phyloP scores from a whole-genome alignment of 2,888 invertebrate genomes.

The Linnaemya tessellans region DNA sequence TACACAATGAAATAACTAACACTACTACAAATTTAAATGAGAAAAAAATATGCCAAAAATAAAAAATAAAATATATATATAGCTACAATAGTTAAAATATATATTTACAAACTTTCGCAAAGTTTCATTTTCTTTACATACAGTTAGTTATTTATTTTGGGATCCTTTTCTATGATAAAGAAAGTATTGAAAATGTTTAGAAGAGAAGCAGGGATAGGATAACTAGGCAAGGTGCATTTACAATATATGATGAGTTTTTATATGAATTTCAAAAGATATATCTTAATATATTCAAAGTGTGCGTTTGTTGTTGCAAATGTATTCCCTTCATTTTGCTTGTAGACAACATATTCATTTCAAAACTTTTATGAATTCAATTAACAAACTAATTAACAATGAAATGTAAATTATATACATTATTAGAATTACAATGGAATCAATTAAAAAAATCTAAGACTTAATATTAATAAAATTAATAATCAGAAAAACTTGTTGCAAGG shows the following conservation, averaged over 20 bases:
- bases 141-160: not conserved
- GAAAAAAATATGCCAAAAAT: slow-evolving; percentile 50
- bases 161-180: slow-evolving; percentile 12
- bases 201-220: not conserved
- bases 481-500: slow-evolving; percentile 60
- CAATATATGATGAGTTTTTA: slow-evolving; percentile 56
- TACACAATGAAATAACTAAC: slow-evolving; percentile 67
- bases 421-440: slow-evolving; percentile 55
- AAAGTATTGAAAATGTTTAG: slow-evolving; percentile 14
- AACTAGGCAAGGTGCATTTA: slow-evolving; percentile 56
- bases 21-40: slow-evolving; percentile 56
- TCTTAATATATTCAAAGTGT: slow-evolving; percentile 54
- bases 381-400: slow-evolving; percentile 67
- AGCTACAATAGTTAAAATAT: slow-evolving; percentile 51
- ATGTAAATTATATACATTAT: slow-evolving; percentile 60
- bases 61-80: slow-evolving; percentile 5
- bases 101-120: slow-evolving; percentile 69
- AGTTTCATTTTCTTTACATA: slow-evolving; percentile 64
- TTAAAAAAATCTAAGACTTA: slow-evolving; percentile 60
- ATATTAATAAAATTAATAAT: slow-evolving; percentile 45
- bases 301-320: slow-evolving; percentile 39
- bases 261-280: slow-evolving; percentile 39
- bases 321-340: slow-evolving; percentile 5
- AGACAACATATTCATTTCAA: slow-evolving; percentile 54
- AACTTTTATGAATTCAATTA: slow-evolving; percentile 51